Percentiles rank a stretch among this genome's conserved stretches.
These are phyloP conservation scores for Engystomops pustulosus DNA, from an alignment of 2,113 vertebrate genomes.

Conservation along the genomic window DNA sequence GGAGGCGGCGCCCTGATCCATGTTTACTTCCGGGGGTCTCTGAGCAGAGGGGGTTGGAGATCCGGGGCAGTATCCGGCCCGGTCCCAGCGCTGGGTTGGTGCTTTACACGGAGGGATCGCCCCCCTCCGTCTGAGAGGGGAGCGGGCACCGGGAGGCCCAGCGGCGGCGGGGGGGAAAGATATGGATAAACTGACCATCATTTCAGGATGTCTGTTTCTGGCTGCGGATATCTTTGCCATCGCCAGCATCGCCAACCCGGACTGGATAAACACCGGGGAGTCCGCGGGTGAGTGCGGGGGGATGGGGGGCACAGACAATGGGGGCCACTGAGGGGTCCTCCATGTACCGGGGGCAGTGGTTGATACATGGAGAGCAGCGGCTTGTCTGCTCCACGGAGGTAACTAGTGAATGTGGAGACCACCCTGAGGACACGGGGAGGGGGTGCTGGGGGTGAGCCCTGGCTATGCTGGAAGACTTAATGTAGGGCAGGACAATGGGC, in stretches of 20 bases:
- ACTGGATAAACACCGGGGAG: constrained; percentile 96
- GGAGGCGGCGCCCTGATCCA: neutral
- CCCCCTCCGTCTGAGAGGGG: constrained; percentile 62
- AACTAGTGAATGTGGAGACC: no score
- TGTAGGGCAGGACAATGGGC: no score
- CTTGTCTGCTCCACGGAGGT: no score
- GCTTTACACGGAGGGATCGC: constrained; percentile 62
- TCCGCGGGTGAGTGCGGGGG: constrained; percentile 80
- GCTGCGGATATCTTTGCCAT: constrained; percentile 95
- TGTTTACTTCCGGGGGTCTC: constrained; percentile 49
- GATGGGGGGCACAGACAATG: neutral
- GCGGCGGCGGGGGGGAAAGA: constrained; percentile 72
- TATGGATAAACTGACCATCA: constrained; percentile 97
- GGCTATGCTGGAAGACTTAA: no score
- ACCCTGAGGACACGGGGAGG: no score
- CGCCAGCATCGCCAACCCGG: constrained; percentile 92
- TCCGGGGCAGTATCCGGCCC: constrained; percentile 63
- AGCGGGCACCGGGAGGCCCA: constrained; percentile 70
- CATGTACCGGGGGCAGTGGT: no score
- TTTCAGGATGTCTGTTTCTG: constrained; percentile 95
- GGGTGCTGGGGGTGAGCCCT: no score
- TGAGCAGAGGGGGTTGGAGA: constrained; percentile 39
- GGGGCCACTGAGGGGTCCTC: no score
- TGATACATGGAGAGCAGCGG: no score
- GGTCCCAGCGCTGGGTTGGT: constrained; percentile 61